Percentiles rank a stretch among this genome's conserved stretches.
Evolutionary conservation across 1,140 invertebrate genomes (phyloP).

Genomic region (Tetragnatha versicolor): DNA sequence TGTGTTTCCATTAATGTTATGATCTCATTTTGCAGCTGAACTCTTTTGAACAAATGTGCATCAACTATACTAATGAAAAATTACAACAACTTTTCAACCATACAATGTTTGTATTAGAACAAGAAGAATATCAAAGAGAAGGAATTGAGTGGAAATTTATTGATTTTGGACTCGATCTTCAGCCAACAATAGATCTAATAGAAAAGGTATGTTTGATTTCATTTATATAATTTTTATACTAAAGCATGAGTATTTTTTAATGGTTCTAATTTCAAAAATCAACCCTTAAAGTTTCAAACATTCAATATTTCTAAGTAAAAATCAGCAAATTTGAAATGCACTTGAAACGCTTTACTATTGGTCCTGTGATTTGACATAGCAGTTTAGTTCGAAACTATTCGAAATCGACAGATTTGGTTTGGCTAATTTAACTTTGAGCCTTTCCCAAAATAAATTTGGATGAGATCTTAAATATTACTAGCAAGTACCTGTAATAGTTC

Average conservation of each 20-base stretch:
- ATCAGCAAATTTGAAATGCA: too few relatives aligned
- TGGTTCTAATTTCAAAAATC: background rate
- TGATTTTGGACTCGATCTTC: constrained; percentile 98
- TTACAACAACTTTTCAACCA: constrained; percentile 99
- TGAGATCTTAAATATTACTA: too few relatives aligned
- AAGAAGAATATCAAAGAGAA: constrained; percentile 99
- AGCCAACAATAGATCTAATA: constrained; percentile 98
- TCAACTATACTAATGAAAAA: constrained; percentile 99
- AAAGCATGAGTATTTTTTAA: background rate
- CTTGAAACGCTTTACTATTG: too few relatives aligned
- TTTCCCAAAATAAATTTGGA: too few relatives aligned
- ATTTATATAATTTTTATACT: background rate
- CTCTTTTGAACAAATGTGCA: constrained; percentile 98
- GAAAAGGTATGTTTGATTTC: constrained; percentile 76
- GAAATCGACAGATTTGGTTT: too few relatives aligned
- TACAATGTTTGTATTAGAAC: constrained; percentile 99
- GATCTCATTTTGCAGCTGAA: constrained; percentile 71
- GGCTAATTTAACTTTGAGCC: too few relatives aligned
- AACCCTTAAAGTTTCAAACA: too few relatives aligned
- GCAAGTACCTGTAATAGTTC: too few relatives aligned
- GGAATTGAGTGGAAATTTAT: constrained; percentile 99
- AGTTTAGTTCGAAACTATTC: too few relatives aligned
- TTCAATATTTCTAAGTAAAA: too few relatives aligned
- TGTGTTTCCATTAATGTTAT: background rate
- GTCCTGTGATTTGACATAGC: too few relatives aligned